These are phyloP conservation scores for Hormiphora californensis DNA, from an alignment of 37 sponge, comb jelly and placozoan genomes.

Conservation along the genomic window DNA sequence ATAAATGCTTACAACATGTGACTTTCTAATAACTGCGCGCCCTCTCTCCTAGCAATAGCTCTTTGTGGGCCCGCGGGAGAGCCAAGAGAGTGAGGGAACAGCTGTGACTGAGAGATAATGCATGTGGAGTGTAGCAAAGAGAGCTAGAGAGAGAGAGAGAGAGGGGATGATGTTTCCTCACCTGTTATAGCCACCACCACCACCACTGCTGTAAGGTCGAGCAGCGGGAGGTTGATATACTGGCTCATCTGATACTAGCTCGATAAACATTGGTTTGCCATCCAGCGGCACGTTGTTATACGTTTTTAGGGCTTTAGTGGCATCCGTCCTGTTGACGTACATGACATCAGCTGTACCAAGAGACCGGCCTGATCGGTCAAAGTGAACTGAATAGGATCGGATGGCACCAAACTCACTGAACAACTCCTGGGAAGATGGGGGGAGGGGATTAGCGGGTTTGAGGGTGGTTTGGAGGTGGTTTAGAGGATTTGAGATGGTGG, in stretches of 20 bases:
- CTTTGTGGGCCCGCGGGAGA: too few species aligned
- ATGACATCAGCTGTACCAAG: constrained; percentile 90
- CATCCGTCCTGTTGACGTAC: constrained; percentile 68
- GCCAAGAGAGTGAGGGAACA: too few species aligned
- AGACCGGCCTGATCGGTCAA: constrained; percentile 93
- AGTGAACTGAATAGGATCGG: constrained; percentile 79
- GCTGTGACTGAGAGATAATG: too few species aligned
- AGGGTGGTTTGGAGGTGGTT: neutral
- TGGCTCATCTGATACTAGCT: constrained; percentile 23
- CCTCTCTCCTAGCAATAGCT: too few species aligned
- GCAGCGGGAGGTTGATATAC: neutral
- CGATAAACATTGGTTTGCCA: constrained; percentile 63
- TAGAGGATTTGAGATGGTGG: too few species aligned
- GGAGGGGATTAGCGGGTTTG: neutral
- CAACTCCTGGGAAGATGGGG: constrained; percentile 67
- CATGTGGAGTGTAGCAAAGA: too few species aligned
- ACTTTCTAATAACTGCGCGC: too few species aligned
- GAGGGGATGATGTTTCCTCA: too few species aligned
- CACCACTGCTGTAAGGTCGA: neutral
- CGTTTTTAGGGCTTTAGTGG: constrained; percentile 78
- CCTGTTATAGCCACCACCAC: neutral
- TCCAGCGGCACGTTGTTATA: constrained; percentile 95
- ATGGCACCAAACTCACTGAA: constrained; percentile 88
- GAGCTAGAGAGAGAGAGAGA: too few species aligned
- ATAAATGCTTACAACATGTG: too few species aligned